Conservation (phyloP, 2,888 invertebrate genomes). For the Hoplodrina ambigua region DNA sequence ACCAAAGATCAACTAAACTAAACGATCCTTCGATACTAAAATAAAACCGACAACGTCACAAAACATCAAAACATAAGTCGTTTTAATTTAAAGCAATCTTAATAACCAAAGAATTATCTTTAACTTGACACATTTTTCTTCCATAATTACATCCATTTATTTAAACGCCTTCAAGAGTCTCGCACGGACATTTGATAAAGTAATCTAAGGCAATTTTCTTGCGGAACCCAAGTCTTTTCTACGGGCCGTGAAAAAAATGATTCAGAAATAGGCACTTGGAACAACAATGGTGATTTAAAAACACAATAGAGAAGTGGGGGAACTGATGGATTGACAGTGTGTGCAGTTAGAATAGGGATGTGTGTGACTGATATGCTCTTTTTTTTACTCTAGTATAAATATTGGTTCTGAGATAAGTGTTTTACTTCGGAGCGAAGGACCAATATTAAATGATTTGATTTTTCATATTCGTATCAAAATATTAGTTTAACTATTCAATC, state of each 20-base stretch:
- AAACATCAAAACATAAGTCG: conserved; percentile 32
- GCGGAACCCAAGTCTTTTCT: conserved; percentile 36
- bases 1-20: too few relatives aligned
- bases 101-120: conserved; percentile 44
- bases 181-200: conserved; percentile 48
- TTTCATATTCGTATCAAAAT: conserved; percentile 6
- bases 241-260: conserved; percentile 51
- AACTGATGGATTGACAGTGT: conserved; percentile 69
- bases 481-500: too few relatives aligned
- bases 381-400: conserved; percentile 38
- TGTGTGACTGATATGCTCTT: conserved; percentile 41
- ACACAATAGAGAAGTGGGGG: conserved; percentile 69
- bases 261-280: conserved; percentile 74
- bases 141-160: conserved; percentile 57
- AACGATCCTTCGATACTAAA: too few relatives aligned
- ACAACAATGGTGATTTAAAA: conserved; percentile 75
- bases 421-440: conserved; percentile 8
- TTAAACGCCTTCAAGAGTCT: conserved; percentile 48
- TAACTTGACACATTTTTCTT: conserved; percentile 52
- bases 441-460: conserved; percentile 7
- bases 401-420: conserved; percentile 7
- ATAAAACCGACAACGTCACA: conserved; percentile 1
- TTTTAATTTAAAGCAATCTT: conserved; percentile 30
- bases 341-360: conserved; percentile 61
- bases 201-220: conserved; percentile 62